Evolutionary conservation across 2,797 vertebrate genomes (phyloP).

Genomic region (Orientallactaga sibirica): DNA sequence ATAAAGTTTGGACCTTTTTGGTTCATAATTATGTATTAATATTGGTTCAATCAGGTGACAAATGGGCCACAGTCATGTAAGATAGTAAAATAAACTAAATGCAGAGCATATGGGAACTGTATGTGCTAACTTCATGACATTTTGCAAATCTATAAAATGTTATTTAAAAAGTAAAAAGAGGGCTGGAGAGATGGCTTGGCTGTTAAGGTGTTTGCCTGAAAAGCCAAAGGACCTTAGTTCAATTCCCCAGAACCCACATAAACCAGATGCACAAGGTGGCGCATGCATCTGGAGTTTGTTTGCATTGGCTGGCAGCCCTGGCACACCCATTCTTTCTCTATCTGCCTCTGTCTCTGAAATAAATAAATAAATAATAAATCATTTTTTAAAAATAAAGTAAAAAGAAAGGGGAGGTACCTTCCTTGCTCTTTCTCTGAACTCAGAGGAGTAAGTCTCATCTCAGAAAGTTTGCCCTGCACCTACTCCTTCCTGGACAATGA

Average conservation of each 20-base stretch:
- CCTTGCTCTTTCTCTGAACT: slow-evolving; percentile 40
- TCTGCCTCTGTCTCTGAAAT: no score
- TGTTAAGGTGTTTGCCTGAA: no score
- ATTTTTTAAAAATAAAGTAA: background rate
- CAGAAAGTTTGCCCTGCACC: background rate
- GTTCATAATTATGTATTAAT: slow-evolving; percentile 30
- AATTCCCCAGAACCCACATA: no score
- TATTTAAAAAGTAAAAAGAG: background rate
- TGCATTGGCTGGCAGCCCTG: no score
- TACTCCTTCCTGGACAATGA: background rate
- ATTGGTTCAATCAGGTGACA: background rate
- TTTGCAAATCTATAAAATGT: slow-evolving; percentile 48
- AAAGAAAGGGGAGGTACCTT: background rate
- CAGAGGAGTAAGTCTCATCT: background rate
- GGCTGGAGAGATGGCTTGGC: no score
- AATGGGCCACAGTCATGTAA: background rate
- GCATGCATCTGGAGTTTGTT: no score
- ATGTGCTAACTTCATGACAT: background rate
- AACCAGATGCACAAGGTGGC: no score
- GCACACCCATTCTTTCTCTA: no score
- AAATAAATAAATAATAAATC: no score
- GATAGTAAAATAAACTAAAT: background rate
- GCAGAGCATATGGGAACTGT: background rate
- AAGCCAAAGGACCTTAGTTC: no score
- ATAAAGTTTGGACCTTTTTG: background rate